Evolutionary conservation across 1,140 invertebrate genomes (phyloP).

Genomic region (Mizuhopecten yessoensis): DNA sequence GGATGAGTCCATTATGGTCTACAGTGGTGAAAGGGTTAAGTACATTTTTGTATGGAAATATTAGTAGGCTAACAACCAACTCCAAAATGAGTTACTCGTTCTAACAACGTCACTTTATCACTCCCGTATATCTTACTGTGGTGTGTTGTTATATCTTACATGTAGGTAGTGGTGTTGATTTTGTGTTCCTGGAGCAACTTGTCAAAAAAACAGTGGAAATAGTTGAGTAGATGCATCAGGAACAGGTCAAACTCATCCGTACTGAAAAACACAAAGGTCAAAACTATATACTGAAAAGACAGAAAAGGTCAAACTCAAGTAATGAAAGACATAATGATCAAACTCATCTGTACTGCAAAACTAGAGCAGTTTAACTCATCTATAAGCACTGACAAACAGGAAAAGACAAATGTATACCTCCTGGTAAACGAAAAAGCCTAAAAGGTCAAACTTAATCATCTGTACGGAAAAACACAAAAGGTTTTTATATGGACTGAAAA

Average conservation of each 20-base stretch:
- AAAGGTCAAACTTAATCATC: neutral
- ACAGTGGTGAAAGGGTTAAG: too few species aligned
- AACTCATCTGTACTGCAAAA: conserved; percentile 43
- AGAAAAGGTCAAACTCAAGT: conserved; percentile 48
- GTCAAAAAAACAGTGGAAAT: conserved; percentile 83
- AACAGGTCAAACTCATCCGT: conserved; percentile 81
- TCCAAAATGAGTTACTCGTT: too few species aligned
- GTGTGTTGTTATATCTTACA: conserved; percentile 78
- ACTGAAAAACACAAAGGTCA: conserved; percentile 76
- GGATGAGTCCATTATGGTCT: too few species aligned
- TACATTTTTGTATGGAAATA: too few species aligned
- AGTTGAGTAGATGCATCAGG: conserved; percentile 79
- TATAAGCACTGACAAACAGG: too few species aligned
- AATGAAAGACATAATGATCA: neutral
- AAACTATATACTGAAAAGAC: conserved; percentile 79
- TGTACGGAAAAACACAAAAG: neutral
- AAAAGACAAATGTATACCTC: too few species aligned
- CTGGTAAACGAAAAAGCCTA: too few species aligned
- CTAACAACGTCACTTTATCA: too few species aligned
- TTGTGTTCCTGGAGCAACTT: conserved; percentile 78
- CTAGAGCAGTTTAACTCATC: too few species aligned
- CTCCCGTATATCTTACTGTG: too few species aligned
- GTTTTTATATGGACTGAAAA: too few species aligned
- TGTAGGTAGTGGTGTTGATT: conserved; percentile 80
- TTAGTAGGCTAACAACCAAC: too few species aligned